Evolutionary conservation across 2,888 invertebrate genomes (phyloP), one percentile per base, ranked within the genome.

Genomic region (Phytoseiulus persimilis): DNA sequence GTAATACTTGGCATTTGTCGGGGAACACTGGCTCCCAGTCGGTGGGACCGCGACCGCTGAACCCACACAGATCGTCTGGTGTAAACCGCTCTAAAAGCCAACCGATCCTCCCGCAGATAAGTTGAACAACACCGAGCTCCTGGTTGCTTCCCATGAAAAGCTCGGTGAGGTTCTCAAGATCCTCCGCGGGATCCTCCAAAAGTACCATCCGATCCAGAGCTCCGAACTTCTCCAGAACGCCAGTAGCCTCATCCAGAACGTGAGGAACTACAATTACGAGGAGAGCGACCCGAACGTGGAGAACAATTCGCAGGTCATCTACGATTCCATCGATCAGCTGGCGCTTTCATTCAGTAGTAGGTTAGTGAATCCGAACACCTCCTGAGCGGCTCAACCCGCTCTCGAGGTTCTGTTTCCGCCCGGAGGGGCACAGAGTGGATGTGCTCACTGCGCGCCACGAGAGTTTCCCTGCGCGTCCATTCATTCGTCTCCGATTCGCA

Each of bases 301-400:
- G 9, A 87, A 87, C 33, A 87, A 87, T 23, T 32, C 87, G 5
- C 87, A 87, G 87, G 18, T 87, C 9, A 87, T 93, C 90, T 92
- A 93, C 91, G 93, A 93, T 91, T 92, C 93, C 83, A 93, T 94
- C 90, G 93, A 94, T 91, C 93, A 93, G 90, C 92, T 94, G 90
- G 93, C 93, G 2, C 91, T 93, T 83, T 93, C 93, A 83, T 93
- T 94, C 91, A 93, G 93, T 91, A 93, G 93, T 92, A 93, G 93
- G 93, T 93, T 91, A 91, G 91, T 89, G 32, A 31, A 23, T 31
- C 33, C 31, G 32, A 6, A 33, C 39, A 6, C 5, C 39, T 39
- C 28, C 14, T 83, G 83, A n/a, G 83, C 84, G 28, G 39, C 23
- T 3, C 5, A 28, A 6, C n/a, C 45, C 45, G 33, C 28, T 31